Conservation (phyloP, 2,113 vertebrate species). For the Lagopus muta region DNA sequence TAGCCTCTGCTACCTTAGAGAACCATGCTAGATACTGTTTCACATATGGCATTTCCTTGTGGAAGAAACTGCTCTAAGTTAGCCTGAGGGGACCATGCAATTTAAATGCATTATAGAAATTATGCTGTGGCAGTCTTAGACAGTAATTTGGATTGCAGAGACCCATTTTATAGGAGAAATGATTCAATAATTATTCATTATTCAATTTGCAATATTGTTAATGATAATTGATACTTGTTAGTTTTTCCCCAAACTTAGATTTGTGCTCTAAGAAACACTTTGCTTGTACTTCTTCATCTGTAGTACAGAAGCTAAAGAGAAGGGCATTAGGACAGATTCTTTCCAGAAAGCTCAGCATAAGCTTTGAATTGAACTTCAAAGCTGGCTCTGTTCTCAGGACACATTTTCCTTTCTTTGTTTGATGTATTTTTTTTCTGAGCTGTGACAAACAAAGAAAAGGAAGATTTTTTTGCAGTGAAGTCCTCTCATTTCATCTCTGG, state of each 20-base stretch:
- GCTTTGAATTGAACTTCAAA: conserved; percentile 50
- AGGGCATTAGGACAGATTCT: neutral
- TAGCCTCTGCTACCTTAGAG: neutral
- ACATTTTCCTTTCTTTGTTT: neutral
- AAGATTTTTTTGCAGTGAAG: neutral
- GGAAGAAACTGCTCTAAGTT: neutral
- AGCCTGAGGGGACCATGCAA: neutral
- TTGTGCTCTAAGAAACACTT: neutral
- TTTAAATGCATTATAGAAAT: neutral
- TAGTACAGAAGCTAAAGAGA: neutral
- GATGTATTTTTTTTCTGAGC: neutral
- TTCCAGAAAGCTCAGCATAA: neutral
- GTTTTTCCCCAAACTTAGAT: neutral
- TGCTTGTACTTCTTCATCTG: neutral
- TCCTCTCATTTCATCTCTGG: neutral
- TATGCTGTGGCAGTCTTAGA: neutral
- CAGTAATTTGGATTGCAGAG: neutral
- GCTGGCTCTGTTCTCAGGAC: neutral
- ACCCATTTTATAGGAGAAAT: neutral
- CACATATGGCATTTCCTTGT: neutral
- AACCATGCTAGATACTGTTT: neutral
- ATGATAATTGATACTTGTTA: neutral
- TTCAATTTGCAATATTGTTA: neutral
- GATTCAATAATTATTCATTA: neutral
- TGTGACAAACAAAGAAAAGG: neutral